Evolutionary conservation across 2,797 vertebrate genomes (phyloP).

Genomic region (Fringilla coelebs): DNA sequence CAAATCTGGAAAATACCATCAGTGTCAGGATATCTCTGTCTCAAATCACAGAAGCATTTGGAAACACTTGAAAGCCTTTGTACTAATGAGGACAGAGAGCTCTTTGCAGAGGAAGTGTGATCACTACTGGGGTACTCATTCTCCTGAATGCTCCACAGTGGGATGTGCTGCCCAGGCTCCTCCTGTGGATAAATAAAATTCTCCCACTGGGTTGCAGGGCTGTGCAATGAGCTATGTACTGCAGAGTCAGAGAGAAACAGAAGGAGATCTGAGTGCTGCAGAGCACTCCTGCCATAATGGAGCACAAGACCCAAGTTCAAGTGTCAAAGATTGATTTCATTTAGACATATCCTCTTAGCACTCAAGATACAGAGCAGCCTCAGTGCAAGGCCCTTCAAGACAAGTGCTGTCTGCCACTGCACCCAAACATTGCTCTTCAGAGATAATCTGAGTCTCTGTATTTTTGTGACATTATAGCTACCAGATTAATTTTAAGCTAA

Average conservation of each 20-base stretch:
- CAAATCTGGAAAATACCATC: not conserved
- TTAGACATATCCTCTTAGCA: not conserved
- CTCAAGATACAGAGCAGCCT: not conserved
- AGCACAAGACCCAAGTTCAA: not conserved
- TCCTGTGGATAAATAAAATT: not conserved
- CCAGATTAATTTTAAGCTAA: not conserved
- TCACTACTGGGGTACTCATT: not conserved
- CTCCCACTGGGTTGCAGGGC: not conserved
- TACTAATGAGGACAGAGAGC: not conserved
- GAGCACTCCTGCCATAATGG: not conserved
- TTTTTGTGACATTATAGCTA: not conserved
- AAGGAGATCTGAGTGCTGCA: not conserved
- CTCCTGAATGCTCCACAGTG: accelerated
- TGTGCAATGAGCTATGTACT: not conserved
- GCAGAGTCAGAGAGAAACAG: not conserved
- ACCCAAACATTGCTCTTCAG: not conserved
- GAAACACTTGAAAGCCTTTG: not conserved
- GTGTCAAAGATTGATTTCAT: not conserved
- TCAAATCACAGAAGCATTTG: not conserved
- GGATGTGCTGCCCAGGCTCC: not conserved
- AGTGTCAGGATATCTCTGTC: not conserved
- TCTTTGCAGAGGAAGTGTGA: not conserved
- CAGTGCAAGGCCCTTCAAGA: not conserved
- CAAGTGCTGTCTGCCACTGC: not conserved
- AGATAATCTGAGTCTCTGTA: not conserved